Evolutionary conservation across 2,888 invertebrate species (phyloP).

Genomic region (Drosophila pegasa): DNA sequence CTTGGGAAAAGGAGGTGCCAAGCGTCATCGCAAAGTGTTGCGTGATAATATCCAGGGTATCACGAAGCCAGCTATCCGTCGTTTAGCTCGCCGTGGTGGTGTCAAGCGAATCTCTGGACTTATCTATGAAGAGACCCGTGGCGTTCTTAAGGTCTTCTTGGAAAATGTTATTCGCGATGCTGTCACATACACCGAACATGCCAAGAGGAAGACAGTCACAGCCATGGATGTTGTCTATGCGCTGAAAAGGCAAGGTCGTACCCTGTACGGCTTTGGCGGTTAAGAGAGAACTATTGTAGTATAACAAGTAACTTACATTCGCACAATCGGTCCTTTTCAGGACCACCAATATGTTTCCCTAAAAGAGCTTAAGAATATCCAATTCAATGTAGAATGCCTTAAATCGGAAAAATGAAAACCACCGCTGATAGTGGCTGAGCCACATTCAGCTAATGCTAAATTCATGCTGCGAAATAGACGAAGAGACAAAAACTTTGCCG

Average conservation of each 20-base stretch:
- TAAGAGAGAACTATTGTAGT: slow-evolving; percentile 10
- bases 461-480: too few relatives aligned
- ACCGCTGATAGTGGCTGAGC: too few relatives aligned
- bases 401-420: too few relatives aligned
- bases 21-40: slow-evolving; percentile 92
- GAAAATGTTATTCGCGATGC: too few relatives aligned
- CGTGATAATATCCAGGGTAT: slow-evolving; percentile 90
- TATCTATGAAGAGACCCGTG: too few relatives aligned
- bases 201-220: slow-evolving; percentile 27
- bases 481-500: too few relatives aligned
- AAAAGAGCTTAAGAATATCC: not conserved
- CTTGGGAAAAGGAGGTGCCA: slow-evolving; percentile 92
- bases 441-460: too few relatives aligned
- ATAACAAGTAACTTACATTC: not conserved
- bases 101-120: too few relatives aligned
- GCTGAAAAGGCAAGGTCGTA: slow-evolving; percentile 90
- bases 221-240: slow-evolving; percentile 67
- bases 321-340: slow-evolving; percentile 18
- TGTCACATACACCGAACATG: too few relatives aligned
- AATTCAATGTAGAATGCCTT: not conserved
- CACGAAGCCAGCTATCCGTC: too few relatives aligned
- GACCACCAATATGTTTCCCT: not conserved
- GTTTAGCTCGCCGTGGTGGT: too few relatives aligned
- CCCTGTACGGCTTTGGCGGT: slow-evolving; percentile 86
- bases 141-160: too few relatives aligned